A percentile compares a stretch with the other conserved stretches of the same genome.
Evolutionary conservation across 2,113 vertebrate species (phyloP).

Genomic region (Embiotoca jacksoni): DNA sequence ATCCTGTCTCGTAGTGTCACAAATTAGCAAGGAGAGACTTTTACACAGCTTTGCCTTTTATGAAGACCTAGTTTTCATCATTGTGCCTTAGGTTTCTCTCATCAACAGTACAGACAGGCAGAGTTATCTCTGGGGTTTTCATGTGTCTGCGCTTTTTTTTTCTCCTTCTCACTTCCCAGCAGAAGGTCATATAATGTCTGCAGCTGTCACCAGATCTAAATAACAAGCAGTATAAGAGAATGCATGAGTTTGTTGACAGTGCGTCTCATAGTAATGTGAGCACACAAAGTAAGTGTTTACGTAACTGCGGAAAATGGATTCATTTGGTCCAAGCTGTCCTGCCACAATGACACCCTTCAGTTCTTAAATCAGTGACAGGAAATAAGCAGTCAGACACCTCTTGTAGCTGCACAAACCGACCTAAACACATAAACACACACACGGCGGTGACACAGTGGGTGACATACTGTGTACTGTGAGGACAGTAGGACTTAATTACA

Average conservation of each 20-base stretch:
- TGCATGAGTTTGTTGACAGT: conserved; percentile 46
- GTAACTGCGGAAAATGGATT: conserved; percentile 40
- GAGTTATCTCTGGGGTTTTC: conserved; percentile 21
- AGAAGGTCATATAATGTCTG: conserved; percentile 26
- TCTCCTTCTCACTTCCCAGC: conserved; percentile 1
- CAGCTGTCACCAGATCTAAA: conserved; percentile 4
- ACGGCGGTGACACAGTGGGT: conserved; percentile 51
- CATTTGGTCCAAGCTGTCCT: conserved; percentile 45
- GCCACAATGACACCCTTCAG: conserved; percentile 61
- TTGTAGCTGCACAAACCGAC: conserved; percentile 26
- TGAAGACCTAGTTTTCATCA: conserved; percentile 27
- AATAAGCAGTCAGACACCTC: conserved; percentile 48
- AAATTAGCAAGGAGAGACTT: conserved; percentile 44
- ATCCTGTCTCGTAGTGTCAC: conserved; percentile 23
- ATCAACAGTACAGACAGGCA: neutral
- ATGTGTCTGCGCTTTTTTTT: conserved; percentile 2
- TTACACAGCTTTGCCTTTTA: conserved; percentile 13
- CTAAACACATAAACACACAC: conserved; percentile 32
- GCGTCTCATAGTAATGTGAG: conserved; percentile 36
- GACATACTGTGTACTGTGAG: conserved; percentile 39
- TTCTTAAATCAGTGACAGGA: conserved; percentile 54
- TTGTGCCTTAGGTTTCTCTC: conserved; percentile 13
- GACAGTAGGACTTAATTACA: conserved; percentile 81
- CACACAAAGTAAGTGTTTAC: conserved; percentile 58
- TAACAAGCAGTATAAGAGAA: conserved; percentile 20